These are phyloP conservation scores for Archegozetes longisetosus DNA, from an alignment of 1,140 invertebrate species.

Conservation along the genomic window DNA sequence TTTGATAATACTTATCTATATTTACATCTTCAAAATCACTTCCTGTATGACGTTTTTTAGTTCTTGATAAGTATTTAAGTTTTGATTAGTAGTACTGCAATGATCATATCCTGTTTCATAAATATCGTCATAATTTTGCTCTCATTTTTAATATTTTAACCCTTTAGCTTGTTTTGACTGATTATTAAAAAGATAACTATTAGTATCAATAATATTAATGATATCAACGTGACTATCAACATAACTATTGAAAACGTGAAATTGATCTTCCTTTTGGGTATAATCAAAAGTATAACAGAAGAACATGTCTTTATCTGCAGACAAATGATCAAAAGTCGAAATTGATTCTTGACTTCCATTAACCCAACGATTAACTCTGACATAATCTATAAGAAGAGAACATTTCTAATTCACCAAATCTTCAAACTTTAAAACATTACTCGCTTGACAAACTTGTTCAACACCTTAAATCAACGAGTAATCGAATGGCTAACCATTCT, in stretches of 20 bases:
- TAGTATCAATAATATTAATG: background rate
- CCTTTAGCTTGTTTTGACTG: background rate
- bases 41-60: too few relatives aligned
- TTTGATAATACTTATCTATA: too few relatives aligned
- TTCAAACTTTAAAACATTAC: background rate
- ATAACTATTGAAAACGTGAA: background rate
- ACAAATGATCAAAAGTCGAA: background rate
- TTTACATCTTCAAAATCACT: too few relatives aligned
- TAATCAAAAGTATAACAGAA: background rate
- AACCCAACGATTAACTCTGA: background rate
- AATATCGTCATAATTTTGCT: too few relatives aligned
- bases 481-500: slow-evolving; percentile 16
- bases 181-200: background rate
- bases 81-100: too few relatives aligned
- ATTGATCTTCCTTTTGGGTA: background rate
- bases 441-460: background rate
- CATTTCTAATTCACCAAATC: background rate
- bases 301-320: background rate
- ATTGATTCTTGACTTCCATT: background rate
- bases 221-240: background rate
- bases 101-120: too few relatives aligned
- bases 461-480: slow-evolving; percentile 16
- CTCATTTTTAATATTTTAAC: too few relatives aligned
- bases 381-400: background rate
- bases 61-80: too few relatives aligned